Evolutionary conservation across 2,888 invertebrate species (phyloP).

Genomic region (Himalopsyche tibetana): DNA sequence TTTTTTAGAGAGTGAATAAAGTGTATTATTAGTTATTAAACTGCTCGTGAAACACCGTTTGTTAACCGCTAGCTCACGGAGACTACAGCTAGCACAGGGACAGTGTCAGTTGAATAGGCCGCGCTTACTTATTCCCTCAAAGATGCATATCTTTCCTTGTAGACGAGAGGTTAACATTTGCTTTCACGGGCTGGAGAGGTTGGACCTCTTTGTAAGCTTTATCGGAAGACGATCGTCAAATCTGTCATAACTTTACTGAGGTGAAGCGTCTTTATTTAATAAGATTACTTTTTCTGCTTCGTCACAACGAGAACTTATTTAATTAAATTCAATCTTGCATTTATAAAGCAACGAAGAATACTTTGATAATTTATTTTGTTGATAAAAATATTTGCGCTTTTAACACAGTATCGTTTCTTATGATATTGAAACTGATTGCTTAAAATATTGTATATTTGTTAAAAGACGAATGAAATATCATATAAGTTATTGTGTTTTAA

Average conservation of each 20-base stretch:
- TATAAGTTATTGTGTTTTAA: too few species aligned
- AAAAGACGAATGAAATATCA: too few species aligned
- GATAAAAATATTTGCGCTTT: neutral
- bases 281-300: slow-evolving; percentile 5
- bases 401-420: too few species aligned
- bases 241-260: slow-evolving; percentile 34
- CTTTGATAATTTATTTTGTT: neutral
- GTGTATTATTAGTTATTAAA: too few species aligned
- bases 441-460: too few species aligned
- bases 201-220: slow-evolving; percentile 40
- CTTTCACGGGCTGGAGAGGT: slow-evolving; percentile 31
- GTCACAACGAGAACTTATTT: slow-evolving; percentile 18
- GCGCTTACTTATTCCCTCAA: slow-evolving; percentile 34
- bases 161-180: slow-evolving; percentile 43
- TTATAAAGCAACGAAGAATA: neutral
- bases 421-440: too few species aligned
- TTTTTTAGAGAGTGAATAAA: too few species aligned
- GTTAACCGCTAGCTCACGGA: neutral
- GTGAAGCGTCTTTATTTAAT: slow-evolving; percentile 37
- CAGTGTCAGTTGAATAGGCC: slow-evolving; percentile 32
- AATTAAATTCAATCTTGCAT: slow-evolving; percentile 24
- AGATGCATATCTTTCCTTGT: slow-evolving; percentile 38
- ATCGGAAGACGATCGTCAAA: slow-evolving; percentile 41
- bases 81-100: neutral
- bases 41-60: neutral